phyloP scores from a whole-genome alignment of 2,888 invertebrate species.

The Brachypterus glaber region DNA sequence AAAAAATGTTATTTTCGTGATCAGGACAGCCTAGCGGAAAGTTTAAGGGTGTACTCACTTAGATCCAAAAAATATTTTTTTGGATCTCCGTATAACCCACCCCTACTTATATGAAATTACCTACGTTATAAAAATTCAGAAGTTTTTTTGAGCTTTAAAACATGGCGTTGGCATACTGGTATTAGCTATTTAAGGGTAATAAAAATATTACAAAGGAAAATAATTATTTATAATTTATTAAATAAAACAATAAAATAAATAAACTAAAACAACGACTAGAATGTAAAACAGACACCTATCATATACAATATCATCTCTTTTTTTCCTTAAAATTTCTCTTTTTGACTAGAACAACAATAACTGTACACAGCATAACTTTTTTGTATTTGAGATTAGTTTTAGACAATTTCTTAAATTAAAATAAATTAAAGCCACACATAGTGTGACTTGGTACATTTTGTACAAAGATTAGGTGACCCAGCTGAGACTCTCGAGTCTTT shows the following conservation, averaged over 20 bases:
- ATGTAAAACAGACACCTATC: constrained; percentile 38
- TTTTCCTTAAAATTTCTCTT: constrained; percentile 33
- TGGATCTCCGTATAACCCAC: too few relatives aligned
- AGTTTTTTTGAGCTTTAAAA: too few relatives aligned
- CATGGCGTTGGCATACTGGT: too few relatives aligned
- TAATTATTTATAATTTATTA: constrained; percentile 27
- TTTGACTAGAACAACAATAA: constrained; percentile 37
- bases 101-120: not conserved
- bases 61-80: too few relatives aligned
- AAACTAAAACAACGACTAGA: constrained; percentile 35
- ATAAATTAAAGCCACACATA: not conserved
- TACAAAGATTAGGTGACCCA: constrained; percentile 7
- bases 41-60: too few relatives aligned
- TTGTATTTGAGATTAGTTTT: constrained; percentile 8
- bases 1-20: too few relatives aligned
- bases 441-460: constrained; percentile 8
- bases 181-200: too few relatives aligned
- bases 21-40: too few relatives aligned
- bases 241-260: constrained; percentile 33
- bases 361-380: constrained; percentile 29
- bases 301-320: constrained; percentile 24
- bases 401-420: constrained; percentile 5
- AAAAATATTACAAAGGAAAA: constrained; percentile 8
- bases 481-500: constrained; percentile 3
- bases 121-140: not conserved